phyloP scores from a whole-genome alignment of 2,888 invertebrate species.

The Xylota sylvarum region DNA sequence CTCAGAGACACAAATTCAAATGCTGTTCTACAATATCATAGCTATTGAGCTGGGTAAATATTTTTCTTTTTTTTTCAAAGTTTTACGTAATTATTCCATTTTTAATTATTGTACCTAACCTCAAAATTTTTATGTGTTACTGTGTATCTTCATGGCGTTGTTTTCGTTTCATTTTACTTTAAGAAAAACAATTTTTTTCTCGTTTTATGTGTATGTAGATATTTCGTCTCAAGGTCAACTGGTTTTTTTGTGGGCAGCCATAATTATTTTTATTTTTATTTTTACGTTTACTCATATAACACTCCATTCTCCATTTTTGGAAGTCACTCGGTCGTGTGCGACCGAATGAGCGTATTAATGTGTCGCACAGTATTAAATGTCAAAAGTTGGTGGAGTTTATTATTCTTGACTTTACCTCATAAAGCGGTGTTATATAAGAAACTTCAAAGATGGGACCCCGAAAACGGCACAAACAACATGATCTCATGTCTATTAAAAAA shows the following conservation, averaged over 20 bases:
- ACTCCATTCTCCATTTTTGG: slow-evolving; percentile 61
- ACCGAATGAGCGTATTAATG: slow-evolving; percentile 42
- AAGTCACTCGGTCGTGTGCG: slow-evolving; percentile 57
- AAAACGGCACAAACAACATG: slow-evolving; percentile 19
- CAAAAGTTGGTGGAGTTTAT: slow-evolving; percentile 49
- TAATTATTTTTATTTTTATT: slow-evolving; percentile 3
- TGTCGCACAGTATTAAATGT: slow-evolving; percentile 60
- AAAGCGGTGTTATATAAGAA: slow-evolving; percentile 10
- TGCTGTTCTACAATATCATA: neutral
- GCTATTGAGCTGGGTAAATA: neutral
- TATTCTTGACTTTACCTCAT: slow-evolving; percentile 21
- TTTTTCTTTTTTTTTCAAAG: neutral
- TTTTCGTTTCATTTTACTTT: slow-evolving; percentile 8
- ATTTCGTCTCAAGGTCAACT: slow-evolving; percentile 60
- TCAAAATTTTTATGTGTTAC: neutral
- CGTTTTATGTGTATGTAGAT: neutral
- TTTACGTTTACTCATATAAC: slow-evolving; percentile 39
- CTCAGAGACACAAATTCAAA: neutral
- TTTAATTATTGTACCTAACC: slow-evolving; percentile 38
- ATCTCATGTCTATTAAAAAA: neutral
- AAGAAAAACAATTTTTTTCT: slow-evolving; percentile 13
- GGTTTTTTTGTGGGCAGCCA: slow-evolving; percentile 34
- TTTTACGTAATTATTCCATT: neutral
- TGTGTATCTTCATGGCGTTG: neutral
- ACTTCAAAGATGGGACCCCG: slow-evolving; percentile 14